A percentile compares a stretch with the other conserved stretches of the same genome.
These are phyloP conservation scores for Pilophorus perplexus DNA, from an alignment of 2,888 invertebrate genomes.

Conservation along the genomic window DNA sequence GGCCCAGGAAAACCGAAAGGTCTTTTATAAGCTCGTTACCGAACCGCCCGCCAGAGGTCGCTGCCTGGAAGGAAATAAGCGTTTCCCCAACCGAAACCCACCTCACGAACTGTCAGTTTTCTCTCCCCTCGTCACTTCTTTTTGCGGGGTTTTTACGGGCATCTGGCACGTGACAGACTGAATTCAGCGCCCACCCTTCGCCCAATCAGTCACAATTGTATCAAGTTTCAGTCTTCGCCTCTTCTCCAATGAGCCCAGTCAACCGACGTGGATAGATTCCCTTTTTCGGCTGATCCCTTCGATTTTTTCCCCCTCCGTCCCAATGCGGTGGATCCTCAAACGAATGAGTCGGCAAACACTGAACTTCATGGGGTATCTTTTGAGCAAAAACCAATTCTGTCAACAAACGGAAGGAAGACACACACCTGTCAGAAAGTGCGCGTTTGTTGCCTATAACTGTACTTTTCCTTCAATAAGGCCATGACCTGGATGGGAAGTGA, in stretches of 20 bases:
- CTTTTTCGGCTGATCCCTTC: background rate
- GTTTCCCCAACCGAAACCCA: background rate
- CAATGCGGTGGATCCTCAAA: no score
- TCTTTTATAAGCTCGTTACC: slow-evolving; percentile 12
- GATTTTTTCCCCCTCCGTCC: background rate
- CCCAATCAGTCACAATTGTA: slow-evolving; percentile 11
- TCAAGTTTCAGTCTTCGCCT: slow-evolving; percentile 5
- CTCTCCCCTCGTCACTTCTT: background rate
- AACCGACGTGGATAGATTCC: no score
- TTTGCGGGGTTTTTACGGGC: slow-evolving; percentile 1
- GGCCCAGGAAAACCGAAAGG: no score
- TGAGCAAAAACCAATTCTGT: no score
- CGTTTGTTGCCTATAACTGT: no score
- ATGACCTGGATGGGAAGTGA: no score
- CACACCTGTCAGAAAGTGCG: no score
- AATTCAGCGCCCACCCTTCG: background rate
- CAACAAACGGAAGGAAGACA: no score
- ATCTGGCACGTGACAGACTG: slow-evolving; percentile 1
- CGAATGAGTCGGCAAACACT: no score
- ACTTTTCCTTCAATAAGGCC: no score
- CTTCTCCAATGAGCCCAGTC: background rate
- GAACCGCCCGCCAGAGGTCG: no score
- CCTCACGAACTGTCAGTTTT: background rate
- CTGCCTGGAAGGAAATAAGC: background rate
- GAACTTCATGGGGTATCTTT: no score